Evolutionary conservation across 2,888 invertebrate species (phyloP), one percentile per base, ranked within the genome.

Genomic region (Ctena decussata): DNA sequence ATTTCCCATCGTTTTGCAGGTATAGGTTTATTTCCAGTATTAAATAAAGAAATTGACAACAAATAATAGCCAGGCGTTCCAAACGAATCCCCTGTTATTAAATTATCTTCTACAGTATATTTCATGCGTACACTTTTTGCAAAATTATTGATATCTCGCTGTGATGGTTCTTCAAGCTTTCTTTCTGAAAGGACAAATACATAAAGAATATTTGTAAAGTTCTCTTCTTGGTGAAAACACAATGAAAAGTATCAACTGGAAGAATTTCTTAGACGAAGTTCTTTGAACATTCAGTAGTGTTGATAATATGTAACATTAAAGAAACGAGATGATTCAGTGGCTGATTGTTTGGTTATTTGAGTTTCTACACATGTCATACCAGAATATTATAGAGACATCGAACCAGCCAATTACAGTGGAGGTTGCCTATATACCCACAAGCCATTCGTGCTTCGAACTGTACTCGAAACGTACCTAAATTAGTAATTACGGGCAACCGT

Each of bases 1-100:
- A 93, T 82, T 32, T 78, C 83, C 93, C 93, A 93, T 24, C 86
- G 90, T 18, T 75, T 75, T 0, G 77, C 72, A 8, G 87, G 80
- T 18, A 93, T 83, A 21, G 86, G 77, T 30, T 79, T 35, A 39
- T 71, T 60, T 0, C 93, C 93, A 0, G 70, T 89, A 79, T 93
- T 93, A 24, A 75, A 82, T 37, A 93, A 87, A n/a, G 89, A 84
- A 24, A 93, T 79, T 11, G 87, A 84, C 1, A 87, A 88, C 18
- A 84, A n/a, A 53, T 37, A 80, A 30, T 65, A 80, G 0, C 84
- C 84, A 12, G 72, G 44, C 0, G 39, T 44, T 8, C 78, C 80
- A 60, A 84, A 35, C 32, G 8, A 24, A 41, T 84, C 46, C 5
- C 85, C 83, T 27, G 81, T 87, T 0, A 65, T 37, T 15, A 85